These are phyloP conservation scores for Cosmopolites sordidus DNA, from an alignment of 2,888 invertebrate genomes.

Conservation along the genomic window DNA sequence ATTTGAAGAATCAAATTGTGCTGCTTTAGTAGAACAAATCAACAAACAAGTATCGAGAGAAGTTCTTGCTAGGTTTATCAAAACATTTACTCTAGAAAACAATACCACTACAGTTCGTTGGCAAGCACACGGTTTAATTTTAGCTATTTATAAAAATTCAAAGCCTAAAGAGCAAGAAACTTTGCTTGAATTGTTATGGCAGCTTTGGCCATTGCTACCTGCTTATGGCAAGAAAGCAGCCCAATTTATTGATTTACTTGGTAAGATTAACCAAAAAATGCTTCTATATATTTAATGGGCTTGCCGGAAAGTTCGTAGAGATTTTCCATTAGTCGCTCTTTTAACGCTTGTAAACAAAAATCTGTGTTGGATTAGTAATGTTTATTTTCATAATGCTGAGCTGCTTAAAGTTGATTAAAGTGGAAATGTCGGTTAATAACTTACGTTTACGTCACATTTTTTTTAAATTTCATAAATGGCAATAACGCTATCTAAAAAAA, in stretches of 20 bases:
- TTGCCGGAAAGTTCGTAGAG: background rate
- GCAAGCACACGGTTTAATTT: conserved; percentile 87
- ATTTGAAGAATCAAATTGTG: conserved; percentile 65
- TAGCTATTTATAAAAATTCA: conserved; percentile 83
- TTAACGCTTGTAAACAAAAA: too few species aligned
- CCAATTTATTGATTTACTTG: conserved; percentile 91
- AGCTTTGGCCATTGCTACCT: conserved; percentile 85
- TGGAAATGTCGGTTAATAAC: too few species aligned
- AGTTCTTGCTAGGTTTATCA: conserved; percentile 70
- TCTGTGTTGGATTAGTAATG: too few species aligned
- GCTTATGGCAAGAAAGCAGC: conserved; percentile 90
- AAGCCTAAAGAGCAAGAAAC: conserved; percentile 71
- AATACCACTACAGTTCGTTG: conserved; percentile 89
- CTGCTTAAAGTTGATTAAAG: too few species aligned
- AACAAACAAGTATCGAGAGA: conserved; percentile 62
- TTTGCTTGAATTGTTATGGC: conserved; percentile 82
- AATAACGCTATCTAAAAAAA: too few species aligned
- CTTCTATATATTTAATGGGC: background rate
- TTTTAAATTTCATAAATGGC: too few species aligned
- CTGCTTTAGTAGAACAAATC: conserved; percentile 65
- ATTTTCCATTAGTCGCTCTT: too few species aligned
- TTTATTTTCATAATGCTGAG: too few species aligned
- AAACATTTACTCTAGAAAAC: conserved; percentile 88
- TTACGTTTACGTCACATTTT: too few species aligned
- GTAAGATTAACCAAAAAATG: conserved; percentile 8